A percentile compares a stretch with the other conserved stretches of the same genome.
Conservation (phyloP, 2,113 vertebrate species). For the Crotophaga sulcirostris region DNA sequence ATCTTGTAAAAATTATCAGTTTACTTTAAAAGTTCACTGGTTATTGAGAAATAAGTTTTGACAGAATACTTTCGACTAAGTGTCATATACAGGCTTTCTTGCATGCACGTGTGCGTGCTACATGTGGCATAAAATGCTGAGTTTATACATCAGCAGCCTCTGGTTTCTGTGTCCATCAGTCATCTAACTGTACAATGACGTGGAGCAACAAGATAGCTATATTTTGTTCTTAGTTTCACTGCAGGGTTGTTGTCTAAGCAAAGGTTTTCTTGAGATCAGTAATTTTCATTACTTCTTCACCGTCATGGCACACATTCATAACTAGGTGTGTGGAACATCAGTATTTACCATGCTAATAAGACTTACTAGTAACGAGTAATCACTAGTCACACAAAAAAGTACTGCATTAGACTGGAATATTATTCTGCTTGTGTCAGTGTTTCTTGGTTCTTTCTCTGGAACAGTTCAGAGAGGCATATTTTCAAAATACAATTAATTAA, state of each 20-base stretch:
- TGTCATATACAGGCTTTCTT: neutral
- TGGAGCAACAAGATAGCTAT: neutral
- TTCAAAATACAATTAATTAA: neutral
- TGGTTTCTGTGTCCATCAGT: neutral
- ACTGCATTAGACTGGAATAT: neutral
- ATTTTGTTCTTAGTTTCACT: neutral
- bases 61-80: neutral
- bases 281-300: neutral
- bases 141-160: neutral
- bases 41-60: neutral
- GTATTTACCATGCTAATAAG: neutral
- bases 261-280: neutral
- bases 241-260: neutral
- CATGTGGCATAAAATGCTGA: neutral
- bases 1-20: neutral
- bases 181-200: neutral
- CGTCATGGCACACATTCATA: neutral
- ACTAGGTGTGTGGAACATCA: neutral
- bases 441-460: neutral
- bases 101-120: too few relatives aligned
- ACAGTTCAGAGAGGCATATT: neutral
- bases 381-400: neutral
- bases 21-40: neutral
- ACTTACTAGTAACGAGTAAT: neutral
- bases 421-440: neutral